Base-by-base conservation (phyloP, 1,140 invertebrate species). In the Drosophila nigrodunni region DNA sequence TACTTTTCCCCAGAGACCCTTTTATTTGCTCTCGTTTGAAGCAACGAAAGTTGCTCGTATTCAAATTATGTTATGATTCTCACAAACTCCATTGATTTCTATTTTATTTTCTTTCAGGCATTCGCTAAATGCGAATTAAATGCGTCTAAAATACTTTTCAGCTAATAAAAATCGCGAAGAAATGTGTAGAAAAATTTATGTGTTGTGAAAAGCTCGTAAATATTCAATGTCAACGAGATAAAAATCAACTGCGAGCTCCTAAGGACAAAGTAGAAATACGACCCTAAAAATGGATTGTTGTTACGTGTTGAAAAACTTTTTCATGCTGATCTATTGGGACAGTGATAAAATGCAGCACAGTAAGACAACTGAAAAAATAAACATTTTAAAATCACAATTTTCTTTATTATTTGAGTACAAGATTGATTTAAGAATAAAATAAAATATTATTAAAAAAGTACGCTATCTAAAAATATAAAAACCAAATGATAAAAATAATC, bases 131-230 rank as follows among this genome's bases (percentile, higher is more conserved):
- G 65, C 49, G 52, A 52, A 52, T 66, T 58, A 68, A 49, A 39
- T 47, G 68, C 44, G 21, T 60, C 25, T 81, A 62, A 71, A 75
- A 77, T 82, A 72, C 82, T 82, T 82, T 82, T 58, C 80, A 78
- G 80, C 82, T 82, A 82, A 82, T 82, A 82, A 82, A 77, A 82
- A 82, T 78, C 69, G 13, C 9, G 18, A 18, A 66, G 62, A 76
- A 82, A 74, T 68, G 58, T 47, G 47, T 39, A 65, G 15, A 13
- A 39, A 64, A 64, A 64, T 82, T 82, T 82, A 82, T 82, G 67
- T 71, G 47, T 64, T 72, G 71, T 54, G 58, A 61, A 82, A 30
- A 65, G 69, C 39, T 82, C 80, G 80, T 82, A 82, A 82, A 82
- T 82, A 82, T 72, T 78, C 71, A 78, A 82, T 82, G 80, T 76